phyloP scores from a whole-genome alignment of 2,113 vertebrate genomes.

The Tamias sibiricus region DNA sequence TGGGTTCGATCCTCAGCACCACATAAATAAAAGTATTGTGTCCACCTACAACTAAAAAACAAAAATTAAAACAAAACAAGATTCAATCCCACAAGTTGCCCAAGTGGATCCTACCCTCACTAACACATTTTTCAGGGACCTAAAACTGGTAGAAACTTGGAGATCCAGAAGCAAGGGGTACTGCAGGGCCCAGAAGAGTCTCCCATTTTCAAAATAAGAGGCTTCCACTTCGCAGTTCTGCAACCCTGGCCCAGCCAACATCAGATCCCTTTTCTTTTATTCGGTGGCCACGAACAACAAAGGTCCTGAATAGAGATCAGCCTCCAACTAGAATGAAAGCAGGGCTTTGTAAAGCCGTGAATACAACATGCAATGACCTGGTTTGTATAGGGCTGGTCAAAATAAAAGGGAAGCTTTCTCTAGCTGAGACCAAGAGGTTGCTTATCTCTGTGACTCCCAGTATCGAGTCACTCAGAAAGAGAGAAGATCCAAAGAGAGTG shows the following conservation, averaged over 20 bases:
- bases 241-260: neutral
- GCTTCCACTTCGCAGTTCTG: constrained; percentile 6
- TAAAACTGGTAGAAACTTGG: neutral
- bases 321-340: constrained; percentile 34
- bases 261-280: constrained; percentile 51
- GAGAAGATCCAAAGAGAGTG: neutral
- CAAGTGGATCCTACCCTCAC: neutral
- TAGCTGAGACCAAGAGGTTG: constrained; percentile 29
- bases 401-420: constrained; percentile 61
- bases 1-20: too few relatives aligned
- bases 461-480: constrained; percentile 16
- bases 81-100: neutral
- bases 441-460: constrained; percentile 19
- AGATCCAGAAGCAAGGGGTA: neutral
- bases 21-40: too few relatives aligned
- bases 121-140: neutral
- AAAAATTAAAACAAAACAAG: too few relatives aligned
- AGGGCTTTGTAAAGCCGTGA: constrained; percentile 61
- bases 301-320: constrained; percentile 57
- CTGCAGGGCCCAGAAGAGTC: neutral
- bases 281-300: constrained; percentile 10
- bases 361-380: constrained; percentile 56
- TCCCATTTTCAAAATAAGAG: neutral
- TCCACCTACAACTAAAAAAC: too few relatives aligned
- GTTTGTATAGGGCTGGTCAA: constrained; percentile 23